Percentiles rank a stretch among this genome's conserved stretches.
Evolutionary conservation across 92 coral and sea anemone species (phyloP).

Genomic region (Virgularia gustaviana): DNA sequence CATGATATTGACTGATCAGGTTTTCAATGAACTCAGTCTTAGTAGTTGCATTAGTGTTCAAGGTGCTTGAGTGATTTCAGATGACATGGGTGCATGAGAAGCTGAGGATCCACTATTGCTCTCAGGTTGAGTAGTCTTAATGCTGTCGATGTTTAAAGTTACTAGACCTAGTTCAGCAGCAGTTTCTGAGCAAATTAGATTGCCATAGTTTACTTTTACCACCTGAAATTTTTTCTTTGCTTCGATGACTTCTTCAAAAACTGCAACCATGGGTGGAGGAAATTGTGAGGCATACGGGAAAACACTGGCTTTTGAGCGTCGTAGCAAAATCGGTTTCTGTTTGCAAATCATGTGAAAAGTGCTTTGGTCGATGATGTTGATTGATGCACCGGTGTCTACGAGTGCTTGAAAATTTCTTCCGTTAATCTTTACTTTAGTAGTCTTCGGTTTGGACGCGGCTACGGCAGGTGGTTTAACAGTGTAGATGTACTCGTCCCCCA

Average conservation of each 20-base stretch:
- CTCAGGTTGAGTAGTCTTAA: neutral
- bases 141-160: neutral
- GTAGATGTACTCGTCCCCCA: neutral
- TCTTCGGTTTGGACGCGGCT: neutral
- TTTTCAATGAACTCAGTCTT: neutral
- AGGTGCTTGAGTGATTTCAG: too few species aligned
- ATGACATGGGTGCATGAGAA: too few species aligned
- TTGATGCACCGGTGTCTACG: neutral
- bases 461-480: neutral
- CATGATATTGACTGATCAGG: neutral
- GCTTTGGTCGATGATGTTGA: neutral
- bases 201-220: neutral
- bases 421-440: neutral
- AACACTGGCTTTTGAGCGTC: neutral
- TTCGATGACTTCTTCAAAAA: constrained; percentile 30
- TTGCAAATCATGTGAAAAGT: neutral
- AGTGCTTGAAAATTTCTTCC: neutral
- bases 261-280: constrained; percentile 59
- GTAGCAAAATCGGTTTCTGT: neutral
- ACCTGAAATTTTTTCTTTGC: constrained; percentile 34
- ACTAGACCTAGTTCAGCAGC: neutral
- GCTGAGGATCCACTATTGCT: too few species aligned
- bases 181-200: neutral
- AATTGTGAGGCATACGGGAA: constrained; percentile 42
- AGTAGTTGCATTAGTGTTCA: too few species aligned